A percentile compares a stretch with the other conserved stretches of the same genome.
These are phyloP conservation scores for Papilio dardanus DNA, from an alignment of 1,140 invertebrate genomes.

Conservation along the genomic window DNA sequence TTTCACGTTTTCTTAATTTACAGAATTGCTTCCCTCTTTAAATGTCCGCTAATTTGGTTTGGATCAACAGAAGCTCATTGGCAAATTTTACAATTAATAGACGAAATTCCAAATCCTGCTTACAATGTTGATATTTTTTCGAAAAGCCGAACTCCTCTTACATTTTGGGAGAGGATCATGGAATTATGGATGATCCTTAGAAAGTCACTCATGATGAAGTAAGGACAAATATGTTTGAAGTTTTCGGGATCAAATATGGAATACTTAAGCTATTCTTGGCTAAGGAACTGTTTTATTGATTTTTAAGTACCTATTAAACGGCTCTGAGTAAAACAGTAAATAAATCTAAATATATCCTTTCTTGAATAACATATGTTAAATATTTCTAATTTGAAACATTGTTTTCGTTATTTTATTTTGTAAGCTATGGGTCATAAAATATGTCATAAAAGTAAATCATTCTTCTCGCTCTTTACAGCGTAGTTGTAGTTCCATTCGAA, in stretches of 20 bases:
- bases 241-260: too few species aligned
- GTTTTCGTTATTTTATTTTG: too few species aligned
- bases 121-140: constrained; percentile 61
- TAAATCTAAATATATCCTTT: too few species aligned
- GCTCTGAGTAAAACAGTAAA: too few species aligned
- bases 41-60: constrained; percentile 62
- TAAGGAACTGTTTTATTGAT: too few species aligned
- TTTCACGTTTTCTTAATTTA: constrained; percentile 36
- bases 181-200: constrained; percentile 54
- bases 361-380: too few species aligned
- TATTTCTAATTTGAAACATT: too few species aligned
- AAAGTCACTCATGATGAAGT: constrained; percentile 47
- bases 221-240: too few species aligned
- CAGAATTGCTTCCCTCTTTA: constrained; percentile 60
- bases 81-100: constrained; percentile 54
- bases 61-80: constrained; percentile 60
- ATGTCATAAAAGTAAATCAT: neutral
- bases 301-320: too few species aligned
- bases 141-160: constrained; percentile 46
- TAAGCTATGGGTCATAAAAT: too few species aligned
- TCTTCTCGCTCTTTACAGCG: constrained; percentile 40
- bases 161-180: constrained; percentile 46
- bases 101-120: constrained; percentile 57
- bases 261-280: too few species aligned
- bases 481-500: constrained; percentile 44